These are phyloP conservation scores for Dromococcyx pavoninus DNA, from an alignment of 2,797 vertebrate species.

Conservation along the genomic window DNA sequence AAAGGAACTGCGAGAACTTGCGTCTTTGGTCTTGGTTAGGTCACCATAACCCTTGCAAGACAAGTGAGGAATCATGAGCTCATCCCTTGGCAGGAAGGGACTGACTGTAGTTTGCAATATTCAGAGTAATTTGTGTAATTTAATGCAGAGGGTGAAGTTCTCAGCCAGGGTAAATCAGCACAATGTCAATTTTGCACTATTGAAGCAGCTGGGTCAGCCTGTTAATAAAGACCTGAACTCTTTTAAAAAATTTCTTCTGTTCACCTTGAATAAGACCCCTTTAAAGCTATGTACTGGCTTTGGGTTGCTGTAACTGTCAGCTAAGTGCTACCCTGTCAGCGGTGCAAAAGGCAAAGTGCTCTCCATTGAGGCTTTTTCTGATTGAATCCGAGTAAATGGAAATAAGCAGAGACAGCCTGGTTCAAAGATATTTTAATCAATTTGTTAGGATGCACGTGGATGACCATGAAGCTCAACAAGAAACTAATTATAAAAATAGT, in stretches of 20 bases:
- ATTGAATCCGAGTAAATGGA: background rate
- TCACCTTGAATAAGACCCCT: background rate
- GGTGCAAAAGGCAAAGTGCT: background rate
- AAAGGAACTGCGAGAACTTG: background rate
- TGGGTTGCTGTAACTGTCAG: background rate
- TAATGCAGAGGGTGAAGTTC: conserved; percentile 48
- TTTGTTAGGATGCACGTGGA: background rate
- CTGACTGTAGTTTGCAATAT: conserved; percentile 34
- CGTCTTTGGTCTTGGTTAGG: conserved; percentile 5
- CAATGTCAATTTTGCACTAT: background rate
- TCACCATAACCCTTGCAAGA: conserved; percentile 28
- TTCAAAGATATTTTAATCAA: background rate
- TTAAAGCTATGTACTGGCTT: background rate
- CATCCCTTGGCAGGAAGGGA: conserved; percentile 58
- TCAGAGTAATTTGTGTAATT: conserved; percentile 50
- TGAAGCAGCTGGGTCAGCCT: conserved; percentile 15
- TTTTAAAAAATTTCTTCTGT: background rate
- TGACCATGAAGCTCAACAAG: background rate
- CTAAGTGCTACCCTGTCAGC: background rate
- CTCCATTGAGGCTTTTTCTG: background rate
- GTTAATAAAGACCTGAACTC: background rate
- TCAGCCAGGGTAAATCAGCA: conserved; percentile 48
- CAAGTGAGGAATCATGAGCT: conserved; percentile 54
- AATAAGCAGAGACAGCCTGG: background rate
- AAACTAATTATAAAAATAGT: background rate